These are phyloP conservation scores for Hypocryptadius cinnamomeus DNA, from an alignment of 2,113 vertebrate species.

Conservation along the genomic window DNA sequence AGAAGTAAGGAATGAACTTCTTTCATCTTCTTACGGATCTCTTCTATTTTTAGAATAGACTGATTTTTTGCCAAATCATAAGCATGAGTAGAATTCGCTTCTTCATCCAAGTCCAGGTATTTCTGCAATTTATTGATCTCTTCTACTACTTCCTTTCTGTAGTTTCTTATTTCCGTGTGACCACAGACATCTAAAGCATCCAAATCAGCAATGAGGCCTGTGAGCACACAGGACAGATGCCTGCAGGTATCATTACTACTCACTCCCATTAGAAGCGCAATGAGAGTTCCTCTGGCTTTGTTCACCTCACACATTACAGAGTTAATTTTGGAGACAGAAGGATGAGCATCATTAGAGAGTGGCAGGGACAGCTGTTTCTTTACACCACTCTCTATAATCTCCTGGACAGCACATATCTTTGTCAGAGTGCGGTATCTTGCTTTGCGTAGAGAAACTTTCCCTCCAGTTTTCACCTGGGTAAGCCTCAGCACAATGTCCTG, in stretches of 20 bases:
- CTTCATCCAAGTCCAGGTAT: slow-evolving; percentile 90
- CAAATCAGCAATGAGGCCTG: slow-evolving; percentile 88
- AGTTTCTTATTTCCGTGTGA: slow-evolving; percentile 83
- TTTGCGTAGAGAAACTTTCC: slow-evolving; percentile 84
- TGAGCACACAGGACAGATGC: slow-evolving; percentile 89
- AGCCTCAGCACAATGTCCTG: slow-evolving; percentile 86
- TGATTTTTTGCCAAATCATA: slow-evolving; percentile 92
- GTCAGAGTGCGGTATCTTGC: slow-evolving; percentile 88
- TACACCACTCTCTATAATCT: slow-evolving; percentile 82
- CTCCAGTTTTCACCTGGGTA: slow-evolving; percentile 92
- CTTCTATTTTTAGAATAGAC: slow-evolving; percentile 92
- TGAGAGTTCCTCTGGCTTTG: slow-evolving; percentile 86
- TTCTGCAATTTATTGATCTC: slow-evolving; percentile 91
- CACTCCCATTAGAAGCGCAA: slow-evolving; percentile 89
- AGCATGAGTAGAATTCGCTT: slow-evolving; percentile 78
- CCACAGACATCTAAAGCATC: slow-evolving; percentile 93
- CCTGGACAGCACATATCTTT: slow-evolving; percentile 87
- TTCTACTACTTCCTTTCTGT: slow-evolving; percentile 92
- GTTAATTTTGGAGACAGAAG: slow-evolving; percentile 88
- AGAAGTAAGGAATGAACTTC: slow-evolving; percentile 81
- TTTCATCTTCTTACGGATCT: slow-evolving; percentile 78
- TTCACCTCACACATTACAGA: slow-evolving; percentile 90
- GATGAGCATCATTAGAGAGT: slow-evolving; percentile 84
- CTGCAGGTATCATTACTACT: slow-evolving; percentile 85
- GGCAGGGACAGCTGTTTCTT: slow-evolving; percentile 85